Evolutionary conservation across 1,140 invertebrate genomes (phyloP), one percentile per base, ranked within the genome.

Genomic region (Bombyx mandarina): DNA sequence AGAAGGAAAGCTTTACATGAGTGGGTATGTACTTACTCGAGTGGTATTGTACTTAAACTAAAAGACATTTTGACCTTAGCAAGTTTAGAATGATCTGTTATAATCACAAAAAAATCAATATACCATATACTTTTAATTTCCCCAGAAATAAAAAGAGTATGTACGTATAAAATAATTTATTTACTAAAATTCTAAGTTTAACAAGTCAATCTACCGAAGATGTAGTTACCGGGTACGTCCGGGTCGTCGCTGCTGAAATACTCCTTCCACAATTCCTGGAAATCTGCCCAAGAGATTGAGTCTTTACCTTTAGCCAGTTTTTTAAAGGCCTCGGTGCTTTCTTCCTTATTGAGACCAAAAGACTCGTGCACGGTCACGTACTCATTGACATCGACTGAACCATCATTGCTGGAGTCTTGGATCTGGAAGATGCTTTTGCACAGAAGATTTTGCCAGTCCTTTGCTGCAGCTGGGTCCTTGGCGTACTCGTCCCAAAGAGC

Each of bases 401-500:
- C 93, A 73, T 95, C 94, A 51, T 91, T 93, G 63, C 93, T 94
- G 48, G 93, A 92, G 69, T 96, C 94, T 77, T 94, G 93, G 51
- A 95, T 86, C 60, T 95, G 91, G 78, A 96, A 96, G 89, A 95
- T 94, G 72, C 95, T 94, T 65, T 93, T 91, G 90, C 94, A 92
- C 80, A 95, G 95, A 45, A 89, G 88, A 54, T 79, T 89, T 67
- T 95, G 94, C 94, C 94, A 96, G 57, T 94, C 93, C 47, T 93
- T 86, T n/a, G 92, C 89, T 42, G 90, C 88, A 6, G 90, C 89
- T 0, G 93, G 92, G 69, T 93, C 91, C 74, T 93, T 93, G 42
- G 92, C 91, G 66, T 91, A 94, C 18, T 92, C 91, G 61, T 93
- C 92, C 94, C 94, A 96, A 91, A 96, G 93, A 56, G 91, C 87